phyloP scores from a whole-genome alignment of 2,888 invertebrate genomes.

The Phlogophora meticulosa region DNA sequence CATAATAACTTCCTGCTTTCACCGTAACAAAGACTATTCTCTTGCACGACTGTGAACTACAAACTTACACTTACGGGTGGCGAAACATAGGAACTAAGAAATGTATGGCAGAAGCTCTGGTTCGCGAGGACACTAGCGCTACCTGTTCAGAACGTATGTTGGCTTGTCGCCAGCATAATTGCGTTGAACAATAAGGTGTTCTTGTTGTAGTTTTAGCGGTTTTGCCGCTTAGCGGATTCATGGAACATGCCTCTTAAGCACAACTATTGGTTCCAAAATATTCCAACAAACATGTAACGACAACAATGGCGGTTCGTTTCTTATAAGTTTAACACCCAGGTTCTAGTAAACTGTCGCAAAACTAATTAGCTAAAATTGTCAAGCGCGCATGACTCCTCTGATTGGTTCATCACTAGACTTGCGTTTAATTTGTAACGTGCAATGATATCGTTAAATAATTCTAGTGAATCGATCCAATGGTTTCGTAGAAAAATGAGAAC shows the following conservation, averaged over 20 bases:
- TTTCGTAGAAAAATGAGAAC: slow-evolving; percentile 11
- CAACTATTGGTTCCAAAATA: too few relatives aligned
- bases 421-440: too few relatives aligned
- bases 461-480: too few relatives aligned
- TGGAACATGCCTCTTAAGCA: slow-evolving; percentile 7
- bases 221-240: slow-evolving; percentile 27
- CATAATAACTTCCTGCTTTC: slow-evolving; percentile 88
- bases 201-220: slow-evolving; percentile 38
- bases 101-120: slow-evolving; percentile 5
- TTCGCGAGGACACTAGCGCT: slow-evolving; percentile 59
- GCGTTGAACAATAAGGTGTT: slow-evolving; percentile 60
- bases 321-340: too few relatives aligned
- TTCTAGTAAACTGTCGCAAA: too few relatives aligned
- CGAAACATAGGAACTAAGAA: slow-evolving; percentile 60
- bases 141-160: slow-evolving; percentile 18
- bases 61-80: slow-evolving; percentile 64
- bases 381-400: too few relatives aligned
- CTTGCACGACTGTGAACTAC: slow-evolving; percentile 61
- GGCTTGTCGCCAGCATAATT: slow-evolving; percentile 48
- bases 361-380: too few relatives aligned
- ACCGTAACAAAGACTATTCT: slow-evolving; percentile 78
- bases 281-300: too few relatives aligned
- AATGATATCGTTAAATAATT: too few relatives aligned
- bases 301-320: too few relatives aligned
- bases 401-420: too few relatives aligned